Base-by-base conservation (phyloP, 2,888 invertebrate genomes). In the Gerosis bhagava region DNA sequence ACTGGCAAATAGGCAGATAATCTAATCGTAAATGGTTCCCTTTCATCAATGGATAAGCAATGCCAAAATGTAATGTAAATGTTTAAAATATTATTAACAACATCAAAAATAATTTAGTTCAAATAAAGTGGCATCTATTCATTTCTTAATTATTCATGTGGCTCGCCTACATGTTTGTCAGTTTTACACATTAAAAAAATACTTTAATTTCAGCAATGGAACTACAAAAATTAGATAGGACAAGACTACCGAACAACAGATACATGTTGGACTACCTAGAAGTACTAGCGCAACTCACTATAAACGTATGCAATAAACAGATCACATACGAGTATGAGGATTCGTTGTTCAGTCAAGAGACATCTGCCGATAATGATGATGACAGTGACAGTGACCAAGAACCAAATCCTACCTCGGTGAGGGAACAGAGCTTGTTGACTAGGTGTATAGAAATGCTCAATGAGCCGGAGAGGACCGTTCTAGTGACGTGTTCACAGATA, bases 391-490 rank as follows among this genome's bases (percentile, higher is more conserved):
- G 83, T 54, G 91, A 91, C 19, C 76, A 74, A 29, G 90, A 91
- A 32, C 92, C 77, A 0, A 83, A 78, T 16, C 83, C 89, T 1
- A 81, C 83, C 0, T 82, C 89, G 0, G 68, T 82, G 6, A 70
- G 80, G 53, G 90, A 91, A 51, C 80, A 86, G 2, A 78, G 73
- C 21, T 63, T 90, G 5, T 66, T 91, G 15, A 88, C 89, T 1
- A 89, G 90, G 37, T 92, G 93, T 63, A 90, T 95, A 53, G 90
- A 91, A 43, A 77, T 94, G 67, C 64, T 96, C 36, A 95, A 95
- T 62, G 93, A 94, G 36, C 78, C 78, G 0, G 80, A 84, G 1
- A 67, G 75, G 1, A 78, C 76, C 46, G 64, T 89, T 0, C 80
- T 89, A 80, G 56, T 57, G 1, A 78, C 79, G 0, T 88, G 88